phyloP scores from a whole-genome alignment of 2,888 invertebrate genomes.

The Blera fallax region DNA sequence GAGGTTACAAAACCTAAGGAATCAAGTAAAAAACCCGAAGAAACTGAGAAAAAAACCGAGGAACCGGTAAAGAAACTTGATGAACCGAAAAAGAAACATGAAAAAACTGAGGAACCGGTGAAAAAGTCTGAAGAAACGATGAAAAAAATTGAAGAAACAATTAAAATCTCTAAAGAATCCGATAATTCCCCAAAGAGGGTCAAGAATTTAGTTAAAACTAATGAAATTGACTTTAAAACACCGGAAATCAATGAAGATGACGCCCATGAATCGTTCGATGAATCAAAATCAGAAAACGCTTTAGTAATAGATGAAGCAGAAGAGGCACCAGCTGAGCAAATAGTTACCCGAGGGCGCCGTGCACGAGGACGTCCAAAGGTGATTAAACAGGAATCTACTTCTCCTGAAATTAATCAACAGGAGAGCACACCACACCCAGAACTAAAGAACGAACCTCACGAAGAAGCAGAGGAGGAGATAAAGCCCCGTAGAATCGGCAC shows the following conservation, averaged over 20 bases:
- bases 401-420: neutral
- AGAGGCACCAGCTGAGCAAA: neutral
- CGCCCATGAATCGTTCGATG: neutral
- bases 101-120: neutral
- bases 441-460: slow-evolving; percentile 50
- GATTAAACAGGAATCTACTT: neutral
- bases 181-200: neutral
- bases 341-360: neutral
- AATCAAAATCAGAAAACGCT: neutral
- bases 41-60: neutral
- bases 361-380: neutral
- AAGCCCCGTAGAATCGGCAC: neutral
- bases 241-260: neutral
- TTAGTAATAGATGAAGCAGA: neutral
- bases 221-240: neutral
- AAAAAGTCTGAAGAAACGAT: neutral
- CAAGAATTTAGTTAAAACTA: neutral
- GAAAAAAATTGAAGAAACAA: neutral
- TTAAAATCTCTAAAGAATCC: neutral
- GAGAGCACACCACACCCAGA: neutral
- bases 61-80: neutral
- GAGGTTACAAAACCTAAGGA: neutral
- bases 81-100: neutral
- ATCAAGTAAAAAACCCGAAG: neutral
- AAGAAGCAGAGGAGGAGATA: slow-evolving; percentile 67